Percentiles rank a stretch among this genome's conserved stretches.
These are phyloP conservation scores for Arothron firmamentum DNA, from an alignment of 2,113 vertebrate species.

Conservation along the genomic window DNA sequence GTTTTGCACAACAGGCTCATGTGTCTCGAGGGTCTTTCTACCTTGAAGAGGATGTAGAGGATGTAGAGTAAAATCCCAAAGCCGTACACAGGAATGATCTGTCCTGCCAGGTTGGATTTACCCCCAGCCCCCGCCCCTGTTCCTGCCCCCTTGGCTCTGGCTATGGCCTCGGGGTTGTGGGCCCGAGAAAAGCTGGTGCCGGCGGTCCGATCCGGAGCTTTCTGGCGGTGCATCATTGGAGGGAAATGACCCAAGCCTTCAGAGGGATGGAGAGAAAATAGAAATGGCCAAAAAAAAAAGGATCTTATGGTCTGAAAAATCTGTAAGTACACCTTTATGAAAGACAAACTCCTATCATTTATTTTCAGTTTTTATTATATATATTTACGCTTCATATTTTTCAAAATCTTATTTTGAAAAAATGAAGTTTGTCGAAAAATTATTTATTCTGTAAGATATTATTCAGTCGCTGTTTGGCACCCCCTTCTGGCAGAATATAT, in stretches of 20 bases:
- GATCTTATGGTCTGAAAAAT: background rate
- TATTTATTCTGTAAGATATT: too few species aligned
- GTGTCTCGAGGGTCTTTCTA: conserved; percentile 46
- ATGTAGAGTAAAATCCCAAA: conserved; percentile 97
- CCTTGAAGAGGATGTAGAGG: conserved; percentile 96
- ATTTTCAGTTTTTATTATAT: too few species aligned
- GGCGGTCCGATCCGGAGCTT: conserved; percentile 53
- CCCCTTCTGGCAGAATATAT: conserved; percentile 46
- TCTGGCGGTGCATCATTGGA: conserved; percentile 75
- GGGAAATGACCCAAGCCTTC: conserved; percentile 77
- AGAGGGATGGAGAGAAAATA: background rate
- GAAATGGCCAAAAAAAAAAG: too few species aligned
- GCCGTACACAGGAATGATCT: conserved; percentile 96
- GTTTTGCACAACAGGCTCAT: background rate
- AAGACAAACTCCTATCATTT: too few species aligned
- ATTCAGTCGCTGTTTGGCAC: conserved; percentile 21
- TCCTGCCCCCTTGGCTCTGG: conserved; percentile 80
- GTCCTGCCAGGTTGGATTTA: conserved; percentile 89
- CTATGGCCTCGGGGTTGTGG: conserved; percentile 81
- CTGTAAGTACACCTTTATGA: too few species aligned
- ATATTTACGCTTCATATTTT: too few species aligned
- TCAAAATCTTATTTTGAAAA: background rate
- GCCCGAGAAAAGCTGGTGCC: conserved; percentile 76
- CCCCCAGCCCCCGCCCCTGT: conserved; percentile 51
- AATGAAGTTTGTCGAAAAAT: background rate